phyloP scores from a whole-genome alignment of 2,888 invertebrate genomes.

The Petrophora chlorosata region DNA sequence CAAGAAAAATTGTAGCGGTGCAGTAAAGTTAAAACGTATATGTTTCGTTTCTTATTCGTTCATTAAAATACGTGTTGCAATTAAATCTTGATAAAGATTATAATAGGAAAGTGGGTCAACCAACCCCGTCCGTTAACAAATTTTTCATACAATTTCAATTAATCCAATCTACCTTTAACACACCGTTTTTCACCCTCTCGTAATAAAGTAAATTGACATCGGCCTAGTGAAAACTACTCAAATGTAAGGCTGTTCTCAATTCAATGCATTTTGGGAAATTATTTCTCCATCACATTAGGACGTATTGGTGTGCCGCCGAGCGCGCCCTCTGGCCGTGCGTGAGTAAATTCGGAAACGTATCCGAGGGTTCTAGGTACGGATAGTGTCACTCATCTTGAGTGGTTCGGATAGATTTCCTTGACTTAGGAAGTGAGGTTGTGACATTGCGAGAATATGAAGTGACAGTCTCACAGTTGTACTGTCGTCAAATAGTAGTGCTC shows the following conservation, averaged over 20 bases:
- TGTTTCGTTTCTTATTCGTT: too few relatives aligned
- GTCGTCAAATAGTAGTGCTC: too few relatives aligned
- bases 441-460: too few relatives aligned
- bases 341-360: constrained; percentile 62
- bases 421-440: constrained; percentile 5
- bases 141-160: not conserved
- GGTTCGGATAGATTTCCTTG: constrained; percentile 33
- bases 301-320: constrained; percentile 72
- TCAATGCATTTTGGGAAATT: constrained; percentile 78
- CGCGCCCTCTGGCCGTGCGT: constrained; percentile 75
- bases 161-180: not conserved
- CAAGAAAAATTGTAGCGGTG: too few relatives aligned
- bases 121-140: too few relatives aligned
- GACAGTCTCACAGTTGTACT: too few relatives aligned
- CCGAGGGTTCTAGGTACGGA: constrained; percentile 26
- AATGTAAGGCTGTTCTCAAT: constrained; percentile 64
- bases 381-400: constrained; percentile 50
- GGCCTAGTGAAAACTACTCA: constrained; percentile 66
- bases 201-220: constrained; percentile 73
- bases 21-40: too few relatives aligned
- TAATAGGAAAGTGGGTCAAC: too few relatives aligned
- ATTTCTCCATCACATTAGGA: constrained; percentile 75
- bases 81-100: too few relatives aligned
- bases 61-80: too few relatives aligned
- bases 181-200: constrained; percentile 27